phyloP scores from a whole-genome alignment of 2,113 vertebrate genomes.

The Crotalus horridus region DNA sequence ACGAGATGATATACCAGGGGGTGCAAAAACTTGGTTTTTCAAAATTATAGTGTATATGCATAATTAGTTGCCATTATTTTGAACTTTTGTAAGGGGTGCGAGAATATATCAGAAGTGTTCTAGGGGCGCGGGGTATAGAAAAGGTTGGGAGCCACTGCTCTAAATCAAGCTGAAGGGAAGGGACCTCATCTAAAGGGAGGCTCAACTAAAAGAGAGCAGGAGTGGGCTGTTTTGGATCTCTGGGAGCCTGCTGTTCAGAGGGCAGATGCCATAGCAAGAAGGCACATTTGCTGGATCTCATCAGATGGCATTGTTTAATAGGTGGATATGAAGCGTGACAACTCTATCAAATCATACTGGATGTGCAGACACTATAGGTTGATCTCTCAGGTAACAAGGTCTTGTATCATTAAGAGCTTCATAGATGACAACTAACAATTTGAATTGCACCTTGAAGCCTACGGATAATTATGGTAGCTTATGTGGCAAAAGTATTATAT shows the following conservation, averaged over 20 bases:
- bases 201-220: not conserved
- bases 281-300: not conserved
- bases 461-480: not conserved
- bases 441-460: not conserved
- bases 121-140: too few relatives aligned
- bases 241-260: not conserved
- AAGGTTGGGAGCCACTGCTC: too few relatives aligned
- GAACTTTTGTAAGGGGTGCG: too few relatives aligned
- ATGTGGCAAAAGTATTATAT: not conserved
- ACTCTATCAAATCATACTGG: not conserved
- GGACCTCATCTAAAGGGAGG: not conserved
- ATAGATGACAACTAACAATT: not conserved
- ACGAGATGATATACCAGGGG: too few relatives aligned
- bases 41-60: too few relatives aligned
- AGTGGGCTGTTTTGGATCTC: not conserved
- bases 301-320: not conserved
- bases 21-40: too few relatives aligned
- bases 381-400: not conserved
- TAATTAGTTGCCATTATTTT: too few relatives aligned
- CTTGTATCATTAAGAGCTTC: not conserved
- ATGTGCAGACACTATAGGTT: not conserved
- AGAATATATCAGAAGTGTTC: too few relatives aligned
- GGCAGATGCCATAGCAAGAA: not conserved
- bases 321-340: not conserved
- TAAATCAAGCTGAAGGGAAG: not conserved